Evolutionary conservation across 2,113 vertebrate species (phyloP).

Genomic region (Collichthys lucidus): DNA sequence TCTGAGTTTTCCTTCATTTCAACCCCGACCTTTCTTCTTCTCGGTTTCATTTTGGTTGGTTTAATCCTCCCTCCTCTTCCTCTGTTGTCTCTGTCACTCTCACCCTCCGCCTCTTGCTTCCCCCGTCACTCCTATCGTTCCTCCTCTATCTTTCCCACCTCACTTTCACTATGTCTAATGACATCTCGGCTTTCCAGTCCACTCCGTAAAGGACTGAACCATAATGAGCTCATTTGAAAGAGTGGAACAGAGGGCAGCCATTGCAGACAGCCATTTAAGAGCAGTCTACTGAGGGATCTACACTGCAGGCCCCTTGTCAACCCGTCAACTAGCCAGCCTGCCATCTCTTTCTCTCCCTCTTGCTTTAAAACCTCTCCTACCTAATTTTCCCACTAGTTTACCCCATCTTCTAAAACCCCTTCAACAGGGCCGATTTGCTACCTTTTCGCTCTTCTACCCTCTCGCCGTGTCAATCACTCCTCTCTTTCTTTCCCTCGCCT

Average conservation of each 20-base stretch:
- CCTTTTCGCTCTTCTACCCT: conserved; percentile 4
- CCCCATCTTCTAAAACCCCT: conserved; percentile 2
- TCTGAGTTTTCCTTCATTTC: conserved; percentile 10
- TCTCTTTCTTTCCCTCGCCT: not conserved
- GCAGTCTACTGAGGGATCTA: conserved; percentile 39
- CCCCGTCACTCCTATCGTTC: not conserved
- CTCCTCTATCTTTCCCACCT: conserved; percentile 21
- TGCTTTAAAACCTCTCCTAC: conserved; percentile 12
- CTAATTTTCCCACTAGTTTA: conserved; percentile 22
- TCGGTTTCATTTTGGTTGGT: not conserved
- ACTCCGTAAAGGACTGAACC: conserved; percentile 43
- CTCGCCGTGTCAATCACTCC: conserved; percentile 7
- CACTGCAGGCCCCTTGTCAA: conserved; percentile 42
- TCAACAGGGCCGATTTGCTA: conserved; percentile 28
- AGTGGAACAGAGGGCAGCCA: conserved; percentile 49
- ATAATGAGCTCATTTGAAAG: conserved; percentile 70
- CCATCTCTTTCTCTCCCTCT: conserved; percentile 22
- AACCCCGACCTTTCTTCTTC: not conserved
- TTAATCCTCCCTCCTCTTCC: not conserved
- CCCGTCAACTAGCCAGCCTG: conserved; percentile 14
- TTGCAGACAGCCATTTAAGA: conserved; percentile 68
- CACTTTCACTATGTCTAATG: conserved; percentile 40
- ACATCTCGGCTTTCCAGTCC: conserved; percentile 54
- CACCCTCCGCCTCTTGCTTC: not conserved
- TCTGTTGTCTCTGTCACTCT: conserved; percentile 7